Conservation (phyloP, 2,797 vertebrate genomes). For the Euphonia xanthogaster region DNA sequence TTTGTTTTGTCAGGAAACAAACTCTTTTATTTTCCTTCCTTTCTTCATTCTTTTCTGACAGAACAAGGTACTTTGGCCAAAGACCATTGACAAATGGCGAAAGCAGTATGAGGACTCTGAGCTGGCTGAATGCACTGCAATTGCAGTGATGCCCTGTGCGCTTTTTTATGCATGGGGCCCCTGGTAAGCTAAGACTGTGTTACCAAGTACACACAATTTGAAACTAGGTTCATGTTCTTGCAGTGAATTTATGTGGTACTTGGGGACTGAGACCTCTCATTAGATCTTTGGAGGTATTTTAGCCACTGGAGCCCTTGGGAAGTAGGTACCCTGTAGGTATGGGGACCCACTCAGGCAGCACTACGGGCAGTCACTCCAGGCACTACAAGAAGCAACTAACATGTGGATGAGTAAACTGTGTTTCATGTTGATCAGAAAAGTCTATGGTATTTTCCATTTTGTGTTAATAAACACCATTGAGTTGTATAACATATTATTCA, state of each 20-base stretch:
- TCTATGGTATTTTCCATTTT: not conserved
- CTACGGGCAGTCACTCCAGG: not conserved
- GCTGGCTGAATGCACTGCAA: not conserved
- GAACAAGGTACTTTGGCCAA: not conserved
- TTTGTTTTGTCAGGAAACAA: not conserved
- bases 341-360: not conserved
- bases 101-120: not conserved
- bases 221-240: not conserved
- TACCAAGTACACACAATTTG: not conserved
- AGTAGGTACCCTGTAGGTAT: not conserved
- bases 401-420: not conserved
- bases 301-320: not conserved
- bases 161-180: not conserved
- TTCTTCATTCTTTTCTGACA: not conserved
- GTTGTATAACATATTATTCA: not conserved
- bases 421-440: not conserved
- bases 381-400: not conserved
- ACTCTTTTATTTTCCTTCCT: not conserved
- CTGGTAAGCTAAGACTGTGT: not conserved
- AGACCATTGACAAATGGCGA: not conserved
- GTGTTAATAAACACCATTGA: not conserved
- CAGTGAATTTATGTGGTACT: not conserved
- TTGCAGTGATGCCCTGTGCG: not conserved
- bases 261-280: accelerated
- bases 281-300: not conserved